Base-by-base conservation (phyloP, 2,888 invertebrate genomes). In the Xylota sylvarum region DNA sequence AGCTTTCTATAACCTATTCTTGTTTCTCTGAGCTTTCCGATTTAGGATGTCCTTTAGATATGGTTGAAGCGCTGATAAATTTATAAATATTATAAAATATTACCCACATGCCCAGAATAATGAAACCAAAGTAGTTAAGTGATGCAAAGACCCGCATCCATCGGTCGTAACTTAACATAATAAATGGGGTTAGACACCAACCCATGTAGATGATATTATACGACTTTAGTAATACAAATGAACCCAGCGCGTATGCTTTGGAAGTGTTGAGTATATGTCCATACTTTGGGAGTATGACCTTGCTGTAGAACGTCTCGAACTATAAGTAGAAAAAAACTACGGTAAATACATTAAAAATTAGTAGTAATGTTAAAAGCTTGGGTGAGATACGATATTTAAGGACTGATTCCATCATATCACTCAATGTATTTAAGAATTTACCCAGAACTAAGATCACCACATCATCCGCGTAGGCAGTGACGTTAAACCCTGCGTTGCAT, bases 121-220 rank as follows among this genome's bases (percentile, higher is more conserved):
- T 67, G 69, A 95, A 95, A 0, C 96, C 97, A 27, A 95, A 94
- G 90, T 95, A 97, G 90, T 95, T 95, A 3, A 96, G 92, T 46
- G 94, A 94, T 0, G 91, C 89, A 89, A 95, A 96, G 0, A 96
- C 94, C 0, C 90, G 91, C 92, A 94, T 94, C 94, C 96, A 97
- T 88, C 95, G 95, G 0, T 94, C 92, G 88, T 94, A 96, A 4
- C 95, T 95, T 84, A 97, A 94, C 4, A 96, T 93, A 50, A 95
- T 95, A 89, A 97, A 97, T 0, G 97, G 96, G 9, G 95, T 93
- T 52, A 97, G 92, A 89, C 96, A 96, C 94, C 96, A 97, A 7
- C 97, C 97, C 96, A 97, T 96, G 89, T 96, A 96, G 7, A 96
- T 93, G 52, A 96, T 94, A 0, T 97, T 96, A 90, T 97, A 97